Base-by-base conservation (phyloP, 2,113 vertebrate genomes). In the Pteronura brasiliensis region DNA sequence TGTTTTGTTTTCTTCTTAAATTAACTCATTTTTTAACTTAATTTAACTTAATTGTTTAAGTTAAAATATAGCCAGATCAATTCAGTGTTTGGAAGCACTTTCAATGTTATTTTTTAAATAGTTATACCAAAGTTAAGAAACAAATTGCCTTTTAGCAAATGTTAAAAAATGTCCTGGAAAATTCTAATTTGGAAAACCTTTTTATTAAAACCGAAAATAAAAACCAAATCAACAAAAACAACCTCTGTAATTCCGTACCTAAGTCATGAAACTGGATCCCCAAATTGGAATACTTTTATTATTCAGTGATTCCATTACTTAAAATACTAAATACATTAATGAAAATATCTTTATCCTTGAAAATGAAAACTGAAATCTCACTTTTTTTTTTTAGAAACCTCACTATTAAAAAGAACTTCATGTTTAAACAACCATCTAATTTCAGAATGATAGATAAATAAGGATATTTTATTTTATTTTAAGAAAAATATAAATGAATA, bases 1-100 rank as follows among this genome's bases (percentile, higher is more conserved):
- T 94, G 49, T 44, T 94, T 91, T 90, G 1, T 90, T 88, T 94
- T 31, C 34, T 96, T 83, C 47, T 92, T 95, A 80, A 90, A 85
- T 90, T 96, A 87, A 84, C 61, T 90, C 89, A 39, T 74, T 90
- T 95, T 93, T 87, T 57, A 57, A 90, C 15, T 83, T 72, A 87
- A 72, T 79, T 83, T 65, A 76, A 90, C 29, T 80, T 71, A 95
- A 93, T 65, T 83, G 59, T 31, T 65, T 90, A 91, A 65, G 5
- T 86, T 69, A 93, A 93, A 90, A 83, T 52, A 52, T 59, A 92
- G 74, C 65, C 17, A 77, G 76, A 88, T 86, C 63, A 88, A 29
- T 59, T 44, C 23, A 81, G 7, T 59, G 23, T 90, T 88, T 83
- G 36, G 7, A 72, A 44, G 2, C 5, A 57, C 7, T 79, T 92